A percentile compares a stretch with the other conserved stretches of the same genome.
Conservation (phyloP, 2,113 vertebrate species). For the Thalassarche chlororhynchos region DNA sequence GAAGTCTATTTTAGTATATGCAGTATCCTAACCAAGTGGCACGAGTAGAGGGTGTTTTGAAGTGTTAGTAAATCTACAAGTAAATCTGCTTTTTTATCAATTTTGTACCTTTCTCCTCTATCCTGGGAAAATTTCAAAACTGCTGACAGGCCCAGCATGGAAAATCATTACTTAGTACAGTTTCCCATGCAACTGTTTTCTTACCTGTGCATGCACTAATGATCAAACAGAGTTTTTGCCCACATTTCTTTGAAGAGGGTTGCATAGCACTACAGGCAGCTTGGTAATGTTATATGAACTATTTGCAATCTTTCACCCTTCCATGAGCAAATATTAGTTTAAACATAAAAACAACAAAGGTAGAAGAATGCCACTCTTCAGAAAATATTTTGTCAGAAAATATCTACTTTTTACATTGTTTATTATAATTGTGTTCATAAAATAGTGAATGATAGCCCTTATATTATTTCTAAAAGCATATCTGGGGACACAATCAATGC, state of each 20-base stretch:
- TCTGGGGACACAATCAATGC: fast-evolving
- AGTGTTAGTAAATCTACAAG: background rate
- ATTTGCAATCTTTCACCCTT: background rate
- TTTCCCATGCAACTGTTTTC: constrained; percentile 15
- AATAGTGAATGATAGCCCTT: background rate
- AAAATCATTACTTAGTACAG: background rate
- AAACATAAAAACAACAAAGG: background rate
- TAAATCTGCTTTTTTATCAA: background rate
- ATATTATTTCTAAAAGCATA: background rate
- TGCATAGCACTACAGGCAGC: background rate
- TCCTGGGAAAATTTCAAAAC: constrained; percentile 23
- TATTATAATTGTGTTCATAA: background rate
- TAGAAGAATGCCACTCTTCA: background rate
- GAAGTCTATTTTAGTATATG: background rate
- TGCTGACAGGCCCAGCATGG: constrained; percentile 53
- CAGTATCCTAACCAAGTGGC: background rate
- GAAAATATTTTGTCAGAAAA: background rate
- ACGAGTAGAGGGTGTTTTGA: background rate
- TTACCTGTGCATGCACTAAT: constrained; percentile 25
- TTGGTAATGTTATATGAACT: background rate
- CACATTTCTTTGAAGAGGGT: background rate
- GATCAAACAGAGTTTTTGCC: background rate
- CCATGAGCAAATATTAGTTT: background rate
- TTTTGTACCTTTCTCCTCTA: background rate
- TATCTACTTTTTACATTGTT: background rate